phyloP scores from a whole-genome alignment of 2,113 vertebrate genomes.

The Solenodon paradoxus region DNA sequence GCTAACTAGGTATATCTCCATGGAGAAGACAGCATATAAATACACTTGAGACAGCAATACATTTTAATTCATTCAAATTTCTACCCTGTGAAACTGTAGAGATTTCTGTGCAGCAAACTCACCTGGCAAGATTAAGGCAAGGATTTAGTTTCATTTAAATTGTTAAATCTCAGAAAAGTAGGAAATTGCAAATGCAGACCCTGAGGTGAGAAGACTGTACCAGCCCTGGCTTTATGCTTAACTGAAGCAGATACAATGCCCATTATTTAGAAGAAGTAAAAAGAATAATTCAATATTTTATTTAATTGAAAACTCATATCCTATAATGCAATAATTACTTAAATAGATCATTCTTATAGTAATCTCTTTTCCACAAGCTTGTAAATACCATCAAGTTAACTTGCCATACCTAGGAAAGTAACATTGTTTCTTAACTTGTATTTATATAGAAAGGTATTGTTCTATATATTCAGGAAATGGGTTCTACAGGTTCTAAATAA shows the following conservation, averaged over 20 bases:
- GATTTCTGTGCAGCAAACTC: slow-evolving; percentile 63
- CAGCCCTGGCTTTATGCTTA: slow-evolving; percentile 68
- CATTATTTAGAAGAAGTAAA: slow-evolving; percentile 75
- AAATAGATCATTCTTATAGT: slow-evolving; percentile 71
- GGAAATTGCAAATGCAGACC: slow-evolving; percentile 68
- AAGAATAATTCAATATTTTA: slow-evolving; percentile 77
- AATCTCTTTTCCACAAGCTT: slow-evolving; percentile 8
- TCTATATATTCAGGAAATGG: background rate
- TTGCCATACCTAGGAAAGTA: background rate
- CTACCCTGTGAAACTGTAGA: slow-evolving; percentile 22
- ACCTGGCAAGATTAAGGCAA: slow-evolving; percentile 72
- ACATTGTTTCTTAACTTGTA: background rate
- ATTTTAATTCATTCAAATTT: background rate
- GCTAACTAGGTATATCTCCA: background rate
- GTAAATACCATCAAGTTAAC: slow-evolving; percentile 15
- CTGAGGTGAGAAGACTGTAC: slow-evolving; percentile 62
- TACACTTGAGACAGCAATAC: background rate
- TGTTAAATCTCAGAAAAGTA: slow-evolving; percentile 76
- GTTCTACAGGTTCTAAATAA: background rate
- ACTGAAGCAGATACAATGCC: slow-evolving; percentile 75
- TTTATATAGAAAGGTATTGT: background rate
- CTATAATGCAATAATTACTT: slow-evolving; percentile 76
- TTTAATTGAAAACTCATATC: slow-evolving; percentile 79
- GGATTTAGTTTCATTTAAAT: slow-evolving; percentile 83
- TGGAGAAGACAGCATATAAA: background rate